Conservation (phyloP, 2,797 vertebrate genomes). For the Sylvilagus floridanus region DNA sequence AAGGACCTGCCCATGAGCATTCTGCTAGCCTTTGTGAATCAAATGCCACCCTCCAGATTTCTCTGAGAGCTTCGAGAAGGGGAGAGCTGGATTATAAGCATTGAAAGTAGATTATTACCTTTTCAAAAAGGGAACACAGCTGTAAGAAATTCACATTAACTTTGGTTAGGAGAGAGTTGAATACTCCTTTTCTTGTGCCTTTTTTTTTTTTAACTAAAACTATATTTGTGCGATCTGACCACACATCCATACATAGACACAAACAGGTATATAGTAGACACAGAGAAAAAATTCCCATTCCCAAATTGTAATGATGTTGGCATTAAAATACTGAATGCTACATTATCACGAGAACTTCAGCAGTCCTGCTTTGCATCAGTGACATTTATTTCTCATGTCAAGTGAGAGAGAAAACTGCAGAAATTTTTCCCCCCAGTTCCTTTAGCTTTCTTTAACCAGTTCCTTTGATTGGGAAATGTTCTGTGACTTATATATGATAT, state of each 20-base stretch:
- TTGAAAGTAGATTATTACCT: conserved; percentile 55
- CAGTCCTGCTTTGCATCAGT: conserved; percentile 54
- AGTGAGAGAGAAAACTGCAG: not conserved
- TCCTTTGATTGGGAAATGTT: not conserved
- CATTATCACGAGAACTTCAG: conserved; percentile 34
- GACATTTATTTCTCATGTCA: conserved; percentile 63
- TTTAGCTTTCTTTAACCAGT: conserved; percentile 40
- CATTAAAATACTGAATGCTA: not conserved
- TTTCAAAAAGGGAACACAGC: conserved; percentile 15
- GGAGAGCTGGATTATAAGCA: not conserved
- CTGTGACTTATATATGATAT: not conserved
- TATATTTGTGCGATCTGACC: not conserved
- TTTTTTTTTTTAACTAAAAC: not conserved
- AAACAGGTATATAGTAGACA: not conserved
- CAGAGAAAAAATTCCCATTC: not conserved
- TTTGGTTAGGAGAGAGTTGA: conserved; percentile 19
- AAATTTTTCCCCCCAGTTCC: not conserved
- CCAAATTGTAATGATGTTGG: conserved; percentile 27
- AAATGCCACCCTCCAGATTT: not conserved
- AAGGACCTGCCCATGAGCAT: not conserved
- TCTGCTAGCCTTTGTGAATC: conserved; percentile 27
- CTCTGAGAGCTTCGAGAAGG: not conserved
- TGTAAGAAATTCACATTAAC: not conserved
- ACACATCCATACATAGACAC: not conserved
- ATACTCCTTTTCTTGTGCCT: not conserved